A percentile compares a stretch with the other conserved stretches of the same genome.
Conservation (phyloP, 1,140 invertebrate genomes). For the Leptonema lineaticorne region DNA sequence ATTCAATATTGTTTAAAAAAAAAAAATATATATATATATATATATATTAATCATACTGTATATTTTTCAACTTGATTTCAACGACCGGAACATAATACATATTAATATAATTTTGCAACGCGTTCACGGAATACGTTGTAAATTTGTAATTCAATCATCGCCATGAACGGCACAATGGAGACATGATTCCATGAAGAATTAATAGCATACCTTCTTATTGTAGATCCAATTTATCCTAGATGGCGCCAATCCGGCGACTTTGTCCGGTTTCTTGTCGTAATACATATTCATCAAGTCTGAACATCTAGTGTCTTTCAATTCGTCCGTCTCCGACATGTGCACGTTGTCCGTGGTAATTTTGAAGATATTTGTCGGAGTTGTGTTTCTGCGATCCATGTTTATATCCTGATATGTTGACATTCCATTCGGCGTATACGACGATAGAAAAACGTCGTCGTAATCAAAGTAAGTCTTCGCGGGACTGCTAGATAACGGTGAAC, state of each 20-base stretch:
- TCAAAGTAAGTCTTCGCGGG: slow-evolving; percentile 10
- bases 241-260: slow-evolving; percentile 7
- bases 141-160: too few species aligned
- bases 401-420: neutral
- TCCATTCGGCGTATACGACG: neutral
- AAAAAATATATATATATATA: too few species aligned
- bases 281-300: slow-evolving; percentile 30
- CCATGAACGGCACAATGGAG: too few species aligned
- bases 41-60: too few species aligned
- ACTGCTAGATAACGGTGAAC: neutral
- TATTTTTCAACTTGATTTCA: too few species aligned
- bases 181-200: too few species aligned
- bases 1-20: too few species aligned
- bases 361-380: neutral
- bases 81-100: too few species aligned
- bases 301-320: slow-evolving; percentile 27
- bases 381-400: neutral
- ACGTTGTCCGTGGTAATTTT: neutral
- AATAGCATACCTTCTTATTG: slow-evolving; percentile 36
- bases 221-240: slow-evolving; percentile 17
- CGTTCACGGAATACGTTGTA: too few species aligned
- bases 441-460: slow-evolving; percentile 11
- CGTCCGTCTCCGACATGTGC: slow-evolving; percentile 5
- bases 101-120: too few species aligned
- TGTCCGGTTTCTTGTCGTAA: neutral